Base-by-base conservation (phyloP, 1,140 invertebrate species). In the Trichonephila clavipes region DNA sequence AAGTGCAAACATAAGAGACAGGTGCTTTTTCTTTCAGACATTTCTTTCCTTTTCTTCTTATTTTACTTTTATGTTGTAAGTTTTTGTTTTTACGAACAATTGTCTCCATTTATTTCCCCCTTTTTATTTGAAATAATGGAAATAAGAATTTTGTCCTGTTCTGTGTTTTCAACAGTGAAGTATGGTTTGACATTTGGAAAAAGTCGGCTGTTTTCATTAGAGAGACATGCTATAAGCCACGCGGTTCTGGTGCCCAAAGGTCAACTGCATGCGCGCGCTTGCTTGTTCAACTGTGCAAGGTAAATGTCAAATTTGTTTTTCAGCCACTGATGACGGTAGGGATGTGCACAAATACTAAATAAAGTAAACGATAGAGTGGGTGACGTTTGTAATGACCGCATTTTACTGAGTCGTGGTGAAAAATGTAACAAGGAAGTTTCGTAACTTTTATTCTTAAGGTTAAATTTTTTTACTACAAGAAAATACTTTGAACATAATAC, bases 291-390 rank as follows among this genome's bases (percentile, higher is more conserved):
- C 92, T 93, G 92, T 66, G 34, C 44, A 93, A 62, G 92, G 58
- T 88, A 93, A 93, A 93, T 93, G 92, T 88, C 92, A 93, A 87
- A 86, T 62, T 93, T 93, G 92, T 93, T 93, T 93, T 93, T 64
- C 64, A 72, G 28, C 51, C 62, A 58, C 18, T 44, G 86, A 62
- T 28, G 59, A 58, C 82, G 82, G 44, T 51, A n/a, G 82, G 40
- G 82, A 51, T 12, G 51, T 51, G 82, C 28, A 87, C 51, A 87
- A 87, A 87, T 21, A 87, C 24, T 19, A 64, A 64, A 61, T 64
- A 87, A 87, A 62, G 21, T 34, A 28, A 59, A 44, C 24, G 14
- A 51, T 51, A 51, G 58, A 85, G 2, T 16, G 82, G 44, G 44
- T 58, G 44, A 58, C 28, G 44, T 85, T 59, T 51, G 19, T 59